Base-by-base conservation (phyloP, 1,140 invertebrate species). In the Galendromus occidentalis region DNA sequence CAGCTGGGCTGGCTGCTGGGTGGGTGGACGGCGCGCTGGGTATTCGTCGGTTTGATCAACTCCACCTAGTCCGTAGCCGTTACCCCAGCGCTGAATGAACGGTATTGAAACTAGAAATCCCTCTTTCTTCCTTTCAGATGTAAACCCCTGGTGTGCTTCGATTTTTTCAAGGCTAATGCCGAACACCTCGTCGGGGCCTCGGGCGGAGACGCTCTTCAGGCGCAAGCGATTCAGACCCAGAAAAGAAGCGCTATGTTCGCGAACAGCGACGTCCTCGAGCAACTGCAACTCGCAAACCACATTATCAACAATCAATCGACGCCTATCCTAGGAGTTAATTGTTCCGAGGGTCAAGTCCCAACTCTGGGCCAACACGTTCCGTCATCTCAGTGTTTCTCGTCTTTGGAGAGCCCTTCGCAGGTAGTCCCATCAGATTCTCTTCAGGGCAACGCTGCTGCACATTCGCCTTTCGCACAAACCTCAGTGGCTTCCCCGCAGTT, bases 91-190 rank as follows among this genome's bases (percentile, higher is more conserved):
- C 20, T 47, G 45, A 7, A 22, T 47, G 20, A 47, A 14, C 28
- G 45, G 14, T 4, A 6, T 22, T 4, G 14, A 14, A 47, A 6
- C 20, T 47, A 47, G 20, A 47, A 22, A 59, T 28, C 14, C 33
- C 25, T 2, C 14, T 59, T 25, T 59, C 14, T 20, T 59, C n/a
- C n/a, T 25, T 59, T 17, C 51, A 59, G 51, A 22, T 59, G 51
- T 59, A 59, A 59, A 33, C 51, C 51, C 25, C 25, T 25, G 51
- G 33, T 59, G n/a, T 59, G 33, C 22, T 25, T 59, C 51, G 51
- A 59, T 59, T 33, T 59, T 2, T 59, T 59, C 22, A 59, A 59
- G 33, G 25, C 51, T 4, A 59, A 59, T 25, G 33, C 25, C 51
- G 25, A 59, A 9, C 51, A 59, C 9, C 25, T 59, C 33, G 33